phyloP scores from a whole-genome alignment of 2,888 invertebrate species.

The Silvanus unidentatus region DNA sequence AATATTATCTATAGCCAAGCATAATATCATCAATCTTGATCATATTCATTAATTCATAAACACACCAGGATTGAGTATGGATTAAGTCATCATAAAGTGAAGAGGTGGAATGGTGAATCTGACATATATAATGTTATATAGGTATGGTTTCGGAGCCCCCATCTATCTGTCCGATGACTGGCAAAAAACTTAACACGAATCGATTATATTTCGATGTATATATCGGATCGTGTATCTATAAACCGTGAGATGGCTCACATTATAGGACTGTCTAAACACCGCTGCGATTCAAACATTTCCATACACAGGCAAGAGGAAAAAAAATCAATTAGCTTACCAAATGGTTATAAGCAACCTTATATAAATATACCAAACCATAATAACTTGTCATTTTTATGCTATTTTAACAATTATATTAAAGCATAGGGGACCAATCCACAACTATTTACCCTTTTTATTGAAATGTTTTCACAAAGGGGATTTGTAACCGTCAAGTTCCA shows the following conservation, averaged over 20 bases:
- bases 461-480: conserved; percentile 35
- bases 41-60: conserved; percentile 27
- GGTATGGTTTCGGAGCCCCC: conserved; percentile 33
- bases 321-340: conserved; percentile 38
- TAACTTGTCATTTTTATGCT: too few relatives aligned
- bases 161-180: conserved; percentile 39
- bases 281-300: conserved; percentile 26
- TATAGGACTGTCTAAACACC: conserved; percentile 40
- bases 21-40: conserved; percentile 25
- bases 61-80: conserved; percentile 22
- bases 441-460: conserved; percentile 31
- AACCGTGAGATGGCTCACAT: conserved; percentile 38
- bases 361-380: too few relatives aligned
- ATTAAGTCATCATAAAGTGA: conserved; percentile 27
- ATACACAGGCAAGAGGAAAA: too few relatives aligned
- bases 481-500: conserved; percentile 33
- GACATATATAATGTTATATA: conserved; percentile 35
- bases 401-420: too few relatives aligned
- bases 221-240: conserved; percentile 40
- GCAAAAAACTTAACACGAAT: conserved; percentile 39
- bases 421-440: conserved; percentile 6
- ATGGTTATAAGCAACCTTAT: too few relatives aligned
- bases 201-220: conserved; percentile 35
- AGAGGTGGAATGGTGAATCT: conserved; percentile 20
- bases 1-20: too few relatives aligned